phyloP scores from a whole-genome alignment of 1,140 invertebrate species.

The Drosophila prosaltans region DNA sequence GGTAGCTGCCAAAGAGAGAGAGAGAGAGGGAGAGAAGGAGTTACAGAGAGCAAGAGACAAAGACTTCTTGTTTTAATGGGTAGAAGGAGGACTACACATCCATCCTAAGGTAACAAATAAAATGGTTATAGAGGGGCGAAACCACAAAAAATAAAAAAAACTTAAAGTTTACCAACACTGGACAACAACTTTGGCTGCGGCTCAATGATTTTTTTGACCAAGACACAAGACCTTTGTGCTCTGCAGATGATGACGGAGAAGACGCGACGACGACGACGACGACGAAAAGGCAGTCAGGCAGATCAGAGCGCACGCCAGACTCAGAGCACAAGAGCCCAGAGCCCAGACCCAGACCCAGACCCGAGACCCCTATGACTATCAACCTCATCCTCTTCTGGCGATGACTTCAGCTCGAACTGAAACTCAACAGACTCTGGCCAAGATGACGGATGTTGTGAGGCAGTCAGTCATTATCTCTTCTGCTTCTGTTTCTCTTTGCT shows the following conservation, averaged over 20 bases:
- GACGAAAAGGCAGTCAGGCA: slow-evolving; percentile 64
- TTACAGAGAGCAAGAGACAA: not conserved
- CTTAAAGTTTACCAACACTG: slow-evolving; percentile 21
- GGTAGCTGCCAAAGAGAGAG: slow-evolving; percentile 31
- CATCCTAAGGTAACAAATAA: not conserved
- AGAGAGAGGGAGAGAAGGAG: not conserved
- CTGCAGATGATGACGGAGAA: slow-evolving; percentile 41
- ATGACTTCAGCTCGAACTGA: slow-evolving; percentile 17
- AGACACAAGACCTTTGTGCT: slow-evolving; percentile 37
- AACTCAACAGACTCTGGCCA: slow-evolving; percentile 28
- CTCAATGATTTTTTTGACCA: slow-evolving; percentile 57
- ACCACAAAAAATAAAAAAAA: not conserved
- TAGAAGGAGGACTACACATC: not conserved
- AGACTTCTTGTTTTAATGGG: not conserved
- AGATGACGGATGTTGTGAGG: slow-evolving; percentile 76
- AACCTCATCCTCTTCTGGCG: slow-evolving; percentile 52
- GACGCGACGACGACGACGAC: not conserved
- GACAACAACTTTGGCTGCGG: slow-evolving; percentile 31
- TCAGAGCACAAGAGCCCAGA: slow-evolving; percentile 29
- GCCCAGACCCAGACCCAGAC: slow-evolving; percentile 26
- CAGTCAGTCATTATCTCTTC: slow-evolving; percentile 54
- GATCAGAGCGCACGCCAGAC: slow-evolving; percentile 76
- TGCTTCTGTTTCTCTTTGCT: slow-evolving; percentile 37
- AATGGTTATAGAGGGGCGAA: not conserved
- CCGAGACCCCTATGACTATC: slow-evolving; percentile 16